Conservation (phyloP, 2,888 invertebrate genomes). For the Ophion ellenae region DNA sequence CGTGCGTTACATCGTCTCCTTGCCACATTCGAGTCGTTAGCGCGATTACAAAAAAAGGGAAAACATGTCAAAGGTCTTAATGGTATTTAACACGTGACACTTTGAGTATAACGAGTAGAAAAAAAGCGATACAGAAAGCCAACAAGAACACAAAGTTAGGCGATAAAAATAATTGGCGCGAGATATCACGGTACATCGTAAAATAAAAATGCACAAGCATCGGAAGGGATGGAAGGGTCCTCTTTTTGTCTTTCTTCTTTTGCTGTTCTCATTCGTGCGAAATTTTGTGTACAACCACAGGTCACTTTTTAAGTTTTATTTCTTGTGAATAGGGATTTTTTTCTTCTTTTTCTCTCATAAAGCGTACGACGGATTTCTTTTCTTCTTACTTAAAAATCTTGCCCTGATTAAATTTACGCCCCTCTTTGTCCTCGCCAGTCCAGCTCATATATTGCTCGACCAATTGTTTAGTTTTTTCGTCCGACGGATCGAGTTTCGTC, state of each 20-base stretch:
- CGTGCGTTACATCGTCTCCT: background rate
- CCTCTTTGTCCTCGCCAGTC: conserved; percentile 93
- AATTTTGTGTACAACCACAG: conserved; percentile 48
- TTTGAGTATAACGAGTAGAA: conserved; percentile 55
- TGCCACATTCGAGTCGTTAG: background rate
- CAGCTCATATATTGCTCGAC: conserved; percentile 96
- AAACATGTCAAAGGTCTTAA: conserved; percentile 14
- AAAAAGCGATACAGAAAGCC: conserved; percentile 37
- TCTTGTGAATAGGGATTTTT: conserved; percentile 77
- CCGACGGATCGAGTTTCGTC: conserved; percentile 94
- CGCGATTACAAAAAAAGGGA: conserved; percentile 20
- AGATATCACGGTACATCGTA: conserved; percentile 21
- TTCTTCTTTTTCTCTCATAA: conserved; percentile 67
- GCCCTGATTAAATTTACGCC: conserved; percentile 98
- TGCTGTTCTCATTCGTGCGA: conserved; percentile 61
- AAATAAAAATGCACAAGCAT: conserved; percentile 37
- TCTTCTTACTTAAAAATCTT: conserved; percentile 96
- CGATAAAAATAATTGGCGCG: conserved; percentile 22
- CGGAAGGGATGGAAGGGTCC: conserved; percentile 57
- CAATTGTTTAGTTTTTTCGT: conserved; percentile 92
- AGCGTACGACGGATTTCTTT: conserved; percentile 72
- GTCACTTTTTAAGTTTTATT: conserved; percentile 71
- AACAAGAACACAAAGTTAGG: conserved; percentile 25
- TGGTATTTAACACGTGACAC: conserved; percentile 46
- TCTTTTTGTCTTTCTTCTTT: conserved; percentile 10